phyloP scores from a whole-genome alignment of 2,113 vertebrate genomes.

The Vidua macroura region DNA sequence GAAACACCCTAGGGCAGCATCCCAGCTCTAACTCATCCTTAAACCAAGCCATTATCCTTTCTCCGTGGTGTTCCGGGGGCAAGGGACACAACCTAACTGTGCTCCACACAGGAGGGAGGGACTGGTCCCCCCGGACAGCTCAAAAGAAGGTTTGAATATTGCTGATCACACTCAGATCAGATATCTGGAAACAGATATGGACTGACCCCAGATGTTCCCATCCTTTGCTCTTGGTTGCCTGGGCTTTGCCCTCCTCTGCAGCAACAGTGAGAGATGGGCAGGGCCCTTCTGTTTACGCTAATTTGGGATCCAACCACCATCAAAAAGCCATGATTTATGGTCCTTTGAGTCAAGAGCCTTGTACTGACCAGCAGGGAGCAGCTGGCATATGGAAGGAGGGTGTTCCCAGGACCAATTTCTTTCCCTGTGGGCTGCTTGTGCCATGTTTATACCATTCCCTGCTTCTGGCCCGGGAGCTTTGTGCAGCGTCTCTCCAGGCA shows the following conservation, averaged over 20 bases:
- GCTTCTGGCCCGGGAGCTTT: background rate
- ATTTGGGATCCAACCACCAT: background rate
- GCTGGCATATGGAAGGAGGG: background rate
- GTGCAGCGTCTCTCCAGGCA: background rate
- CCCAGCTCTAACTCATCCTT: background rate
- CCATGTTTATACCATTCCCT: background rate
- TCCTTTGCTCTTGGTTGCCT: background rate
- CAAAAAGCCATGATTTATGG: background rate
- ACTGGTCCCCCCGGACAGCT: rapidly evolving
- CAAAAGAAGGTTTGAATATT: background rate
- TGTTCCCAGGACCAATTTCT: background rate
- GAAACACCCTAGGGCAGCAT: background rate
- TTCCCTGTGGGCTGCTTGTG: background rate
- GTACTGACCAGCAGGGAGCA: background rate
- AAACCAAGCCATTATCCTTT: background rate
- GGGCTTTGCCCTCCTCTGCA: background rate
- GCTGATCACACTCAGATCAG: background rate
- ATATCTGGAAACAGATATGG: background rate
- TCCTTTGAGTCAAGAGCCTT: background rate
- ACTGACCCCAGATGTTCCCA: background rate
- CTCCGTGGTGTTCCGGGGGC: rapidly evolving
- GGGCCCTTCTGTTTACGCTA: rapidly evolving
- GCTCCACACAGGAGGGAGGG: rapidly evolving
- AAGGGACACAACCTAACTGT: rapidly evolving
- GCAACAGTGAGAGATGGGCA: rapidly evolving